Evolutionary conservation across 1,140 invertebrate species (phyloP), one percentile per base, ranked within the genome.

Genomic region (Chironomus striatipennis): DNA sequence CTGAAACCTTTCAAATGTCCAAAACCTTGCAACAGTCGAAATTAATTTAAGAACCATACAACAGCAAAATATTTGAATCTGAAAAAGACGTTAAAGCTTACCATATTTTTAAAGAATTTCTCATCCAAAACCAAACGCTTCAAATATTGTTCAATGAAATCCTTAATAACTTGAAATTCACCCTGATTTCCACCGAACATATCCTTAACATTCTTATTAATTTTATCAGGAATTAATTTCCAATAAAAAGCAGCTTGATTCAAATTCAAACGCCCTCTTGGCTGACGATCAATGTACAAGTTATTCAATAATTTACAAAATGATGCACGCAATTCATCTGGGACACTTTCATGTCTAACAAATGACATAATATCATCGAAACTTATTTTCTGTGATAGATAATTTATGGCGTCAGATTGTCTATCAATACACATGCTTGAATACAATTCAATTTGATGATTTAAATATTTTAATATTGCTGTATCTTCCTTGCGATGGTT

Each of bases 361-460:
- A 99, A 82, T 95, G 97, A 80, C 43, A 84, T 83, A 99, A 98
- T 15, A 99, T 87, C 82, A 98, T 93, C 77, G 98, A 96, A 79
- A 96, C 93, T 76, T 99, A 86, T 83, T 97, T 91, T 1, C 90
- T 88, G 3, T 95, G 96, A 0, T 1, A 99, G 87, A 80, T 92
- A 93, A 83, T 98, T 96, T 64, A 99, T 89, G 4, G 98, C 97
- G 76, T 99, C 85, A 84, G 98, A 99, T 82, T 99, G 98, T 74
- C 98, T 85, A 84, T 99, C 98, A 74, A 99, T 86, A 83, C 98
- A 99, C 97, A 99, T 99, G 83, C 99, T 98, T 65, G 97, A 98
- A 83, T 99, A 99, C 57, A 99, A 85, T 85, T 99, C 96, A 72
- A 99, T 86, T 84, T 99, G 98, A 86, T 99, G 97, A 75, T 96